These are phyloP conservation scores for Trigoniulus corallinus DNA, from an alignment of 1,140 invertebrate genomes.

Conservation along the genomic window DNA sequence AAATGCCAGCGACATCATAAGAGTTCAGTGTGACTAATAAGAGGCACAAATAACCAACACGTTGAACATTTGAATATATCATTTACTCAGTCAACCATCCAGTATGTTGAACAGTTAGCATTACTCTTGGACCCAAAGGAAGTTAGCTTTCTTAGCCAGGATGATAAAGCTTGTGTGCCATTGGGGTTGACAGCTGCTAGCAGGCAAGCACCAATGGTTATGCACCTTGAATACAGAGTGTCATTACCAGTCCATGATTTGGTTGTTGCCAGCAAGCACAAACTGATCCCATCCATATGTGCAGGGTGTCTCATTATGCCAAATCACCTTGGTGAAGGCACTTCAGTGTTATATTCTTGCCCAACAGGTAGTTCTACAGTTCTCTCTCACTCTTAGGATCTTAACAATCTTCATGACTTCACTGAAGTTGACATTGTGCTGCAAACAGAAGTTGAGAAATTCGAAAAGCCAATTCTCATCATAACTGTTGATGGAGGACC, in stretches of 20 bases:
- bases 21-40: conserved; percentile 18
- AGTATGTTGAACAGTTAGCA: conserved; percentile 14
- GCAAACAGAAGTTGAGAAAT: conserved; percentile 12
- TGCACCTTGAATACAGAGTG: conserved; percentile 28
- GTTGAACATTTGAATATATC: conserved; percentile 16
- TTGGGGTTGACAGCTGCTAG: conserved; percentile 27
- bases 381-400: conserved; percentile 22
- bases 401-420: conserved; percentile 16
- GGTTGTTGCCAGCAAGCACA: conserved; percentile 22
- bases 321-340: conserved; percentile 17
- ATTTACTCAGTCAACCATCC: conserved; percentile 16
- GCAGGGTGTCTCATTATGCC: conserved; percentile 17
- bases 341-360: conserved; percentile 22
- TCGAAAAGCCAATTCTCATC: conserved; percentile 24
- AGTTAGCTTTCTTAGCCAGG: conserved; percentile 19
- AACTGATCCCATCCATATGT: conserved; percentile 24
- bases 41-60: conserved; percentile 14
- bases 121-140: conserved; percentile 15
- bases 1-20: conserved; percentile 18
- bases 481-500: conserved; percentile 25
- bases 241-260: conserved; percentile 28
- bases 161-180: conserved; percentile 28
- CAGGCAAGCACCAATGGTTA: conserved; percentile 23
- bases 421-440: conserved; percentile 16
- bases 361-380: conserved; percentile 22